These are phyloP conservation scores for Colistium nudipinnis DNA, from an alignment of 2,113 vertebrate species.

Conservation along the genomic window DNA sequence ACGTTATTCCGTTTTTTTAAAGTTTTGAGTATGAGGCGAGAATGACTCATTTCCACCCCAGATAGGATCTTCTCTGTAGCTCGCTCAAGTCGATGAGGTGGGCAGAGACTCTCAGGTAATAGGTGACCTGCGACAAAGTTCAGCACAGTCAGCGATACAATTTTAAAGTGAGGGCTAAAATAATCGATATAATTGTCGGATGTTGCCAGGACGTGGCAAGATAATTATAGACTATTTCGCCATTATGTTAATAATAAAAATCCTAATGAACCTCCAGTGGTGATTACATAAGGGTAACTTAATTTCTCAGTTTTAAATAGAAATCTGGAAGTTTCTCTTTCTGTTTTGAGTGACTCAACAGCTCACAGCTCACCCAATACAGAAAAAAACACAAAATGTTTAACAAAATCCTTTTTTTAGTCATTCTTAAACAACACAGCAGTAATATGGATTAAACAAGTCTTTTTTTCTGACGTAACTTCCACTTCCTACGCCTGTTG, in stretches of 20 bases:
- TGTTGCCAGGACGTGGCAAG: too few species aligned
- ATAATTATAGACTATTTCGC: too few species aligned
- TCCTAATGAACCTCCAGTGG: neutral
- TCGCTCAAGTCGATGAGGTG: slow-evolving; percentile 71
- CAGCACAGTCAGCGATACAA: slow-evolving; percentile 8
- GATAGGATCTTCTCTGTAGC: slow-evolving; percentile 71
- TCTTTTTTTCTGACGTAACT: neutral
- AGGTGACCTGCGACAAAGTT: slow-evolving; percentile 47
- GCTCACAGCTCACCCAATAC: too few species aligned
- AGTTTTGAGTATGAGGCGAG: slow-evolving; percentile 70
- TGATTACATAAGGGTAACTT: neutral
- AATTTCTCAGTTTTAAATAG: neutral
- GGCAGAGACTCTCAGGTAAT: slow-evolving; percentile 49
- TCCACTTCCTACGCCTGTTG: neutral
- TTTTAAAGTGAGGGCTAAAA: slow-evolving; percentile 2
- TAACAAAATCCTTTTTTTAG: too few species aligned
- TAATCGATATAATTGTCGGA: neutral
- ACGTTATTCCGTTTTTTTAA: slow-evolving; percentile 80
- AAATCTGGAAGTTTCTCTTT: neutral
- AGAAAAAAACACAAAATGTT: too few species aligned
- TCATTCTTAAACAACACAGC: slow-evolving; percentile 21
- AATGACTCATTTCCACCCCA: slow-evolving; percentile 73
- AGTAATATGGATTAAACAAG: neutral
- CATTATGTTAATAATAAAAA: neutral
- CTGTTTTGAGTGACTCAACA: neutral